Base-by-base conservation (phyloP, 2,797 vertebrate species). In the Hirundo rustica region DNA sequence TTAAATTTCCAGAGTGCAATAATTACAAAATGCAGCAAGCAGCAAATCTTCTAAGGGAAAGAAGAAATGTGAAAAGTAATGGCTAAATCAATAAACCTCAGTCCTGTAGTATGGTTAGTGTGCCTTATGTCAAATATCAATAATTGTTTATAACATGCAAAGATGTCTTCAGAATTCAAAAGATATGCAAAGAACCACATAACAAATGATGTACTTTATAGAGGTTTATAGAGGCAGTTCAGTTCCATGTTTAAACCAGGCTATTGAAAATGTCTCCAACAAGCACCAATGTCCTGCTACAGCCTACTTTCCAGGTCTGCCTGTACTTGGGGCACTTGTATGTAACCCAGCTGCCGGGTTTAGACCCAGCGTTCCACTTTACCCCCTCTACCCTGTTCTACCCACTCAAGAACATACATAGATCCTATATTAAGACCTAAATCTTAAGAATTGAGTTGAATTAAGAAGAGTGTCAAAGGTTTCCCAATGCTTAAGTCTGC, bases 51-150 rank as follows among this genome's bases (percentile, higher is more conserved):
- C 79, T 87, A 91, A 61, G 32, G 40, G 67, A 95, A 97, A 94
- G 95, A 94, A 97, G 91, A 95, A 97, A 97, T 85, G 87, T 78
- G 84, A 83, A 96, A 96, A 94, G 62, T 90, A 97, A 97, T 95
- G 84, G 50, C 85, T 97, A 97, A 98, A 97, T 97, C 96, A 93
- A 98, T 97, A 96, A 55, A 80, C 40, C 93, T 95, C 40, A 36
- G 85, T 79, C 77, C 48, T 82, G 58, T 60, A 88, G 75, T 58
- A 88, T 65, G 48, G 95, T 96, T 88, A 76, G 61, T 78, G 54
- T 78, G 57, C 92, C 88, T 93, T 96, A 50, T 77, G 57, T 85
- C 58, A 91, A 91, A 89, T 92, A 96, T 76, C 93, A 96, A 94
- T 92, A 93, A 75, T 85, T 96, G 88, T 95, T 95, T 96, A 94